Evolutionary conservation across 1,140 invertebrate species (phyloP), one percentile per base, ranked within the genome.

Genomic region (Agrilus planipennis): DNA sequence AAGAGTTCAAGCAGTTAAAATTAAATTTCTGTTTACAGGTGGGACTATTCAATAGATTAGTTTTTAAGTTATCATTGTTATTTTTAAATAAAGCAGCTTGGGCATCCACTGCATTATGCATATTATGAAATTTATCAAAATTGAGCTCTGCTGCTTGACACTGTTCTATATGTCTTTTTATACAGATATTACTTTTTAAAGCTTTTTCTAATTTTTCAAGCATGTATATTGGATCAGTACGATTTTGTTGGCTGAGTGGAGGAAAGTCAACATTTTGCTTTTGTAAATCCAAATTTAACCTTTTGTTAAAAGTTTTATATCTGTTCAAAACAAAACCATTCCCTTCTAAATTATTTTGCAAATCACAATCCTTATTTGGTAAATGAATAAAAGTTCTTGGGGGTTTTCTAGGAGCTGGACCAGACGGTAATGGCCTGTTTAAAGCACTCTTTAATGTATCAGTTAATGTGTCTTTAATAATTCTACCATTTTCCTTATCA

Each of bases 331-430:
- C 25, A n/a, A 27, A 19, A 7, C 25, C 22, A 14, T 27, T 38
- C 11, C 21, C 15, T 17, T 38, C 35, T n/a, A 23, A 38, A 25
- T 38, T 38, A 38, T 23, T 38, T 7, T 21, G 18, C 4, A 21
- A 11, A 3, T 32, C 28, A 28, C 14, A 11, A 19, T 17, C 17
- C 15, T 22, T 2, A 15, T 16, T 43, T 31, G 25, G 22, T 7
- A 9, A 28, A 51, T 73, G 69, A 37, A 65, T 64, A 54, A 80
- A 79, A 4, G 72, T 76, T 53, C 80, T 56, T 2, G 81, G 81
- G 15, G 81, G 79, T 54, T 84, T 84, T 48, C 74, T 72, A 1
- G 79, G 80, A 20, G 78, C 75, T 6, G 78, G 76, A 2, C 78
- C 78, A 12, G 54, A 21, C 0, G 78, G 78, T 40, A 81, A 53